phyloP scores from a whole-genome alignment of 1,140 invertebrate genomes.

The Matsumurasca onukii region DNA sequence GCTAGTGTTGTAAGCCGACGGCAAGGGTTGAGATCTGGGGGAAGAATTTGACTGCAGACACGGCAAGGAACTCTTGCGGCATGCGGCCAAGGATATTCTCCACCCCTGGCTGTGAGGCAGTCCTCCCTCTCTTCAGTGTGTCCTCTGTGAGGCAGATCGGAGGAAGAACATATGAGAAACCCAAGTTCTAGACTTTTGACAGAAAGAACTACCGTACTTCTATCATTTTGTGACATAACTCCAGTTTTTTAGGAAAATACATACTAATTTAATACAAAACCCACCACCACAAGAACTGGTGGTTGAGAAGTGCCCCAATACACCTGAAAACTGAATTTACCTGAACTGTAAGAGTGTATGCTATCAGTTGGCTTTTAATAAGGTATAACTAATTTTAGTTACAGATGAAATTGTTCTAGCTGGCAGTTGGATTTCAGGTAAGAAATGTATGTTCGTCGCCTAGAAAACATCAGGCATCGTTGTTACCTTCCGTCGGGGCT shows the following conservation, averaged over 20 bases:
- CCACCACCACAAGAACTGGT: not conserved
- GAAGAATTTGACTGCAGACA: slow-evolving; percentile 29
- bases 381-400: too few relatives aligned
- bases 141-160: not conserved
- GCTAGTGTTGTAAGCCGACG: slow-evolving; percentile 36
- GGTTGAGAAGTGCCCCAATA: not conserved
- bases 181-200: too few relatives aligned
- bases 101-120: not conserved
- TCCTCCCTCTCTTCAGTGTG: not conserved
- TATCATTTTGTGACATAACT: not conserved
- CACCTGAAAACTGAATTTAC: not conserved
- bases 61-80: slow-evolving; percentile 11
- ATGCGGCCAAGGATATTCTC: slow-evolving; percentile 11
- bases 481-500: too few relatives aligned
- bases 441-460: too few relatives aligned
- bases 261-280: not conserved
- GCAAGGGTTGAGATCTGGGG: slow-evolving; percentile 35
- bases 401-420: too few relatives aligned
- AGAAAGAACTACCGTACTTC: not conserved
- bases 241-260: not conserved
- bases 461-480: too few relatives aligned
- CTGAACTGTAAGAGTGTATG: too few relatives aligned
- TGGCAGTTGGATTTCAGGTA: too few relatives aligned
- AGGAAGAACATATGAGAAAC: not conserved
- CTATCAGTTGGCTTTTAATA: too few relatives aligned